Evolutionary conservation across 1,140 invertebrate genomes (phyloP).

Genomic region (Catajapyx aquilonaris): DNA sequence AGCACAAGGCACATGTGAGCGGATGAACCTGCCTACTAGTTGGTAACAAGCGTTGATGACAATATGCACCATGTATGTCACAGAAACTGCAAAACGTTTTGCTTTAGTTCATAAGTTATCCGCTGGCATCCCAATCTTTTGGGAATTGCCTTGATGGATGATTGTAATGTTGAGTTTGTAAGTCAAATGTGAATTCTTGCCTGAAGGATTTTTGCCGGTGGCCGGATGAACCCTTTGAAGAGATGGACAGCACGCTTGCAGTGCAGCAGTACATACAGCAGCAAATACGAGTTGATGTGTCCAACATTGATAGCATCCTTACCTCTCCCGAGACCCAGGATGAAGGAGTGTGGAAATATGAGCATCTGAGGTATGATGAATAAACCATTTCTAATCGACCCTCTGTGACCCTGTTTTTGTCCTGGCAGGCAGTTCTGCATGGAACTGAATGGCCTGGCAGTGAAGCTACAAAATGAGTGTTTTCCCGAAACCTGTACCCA

Average conservation of each 20-base stretch:
- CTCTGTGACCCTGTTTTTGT: constrained; percentile 3
- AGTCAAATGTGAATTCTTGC: too few relatives aligned
- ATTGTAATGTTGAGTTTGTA: too few relatives aligned
- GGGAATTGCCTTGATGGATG: too few relatives aligned
- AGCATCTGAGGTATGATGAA: constrained; percentile 59
- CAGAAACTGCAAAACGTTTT: too few relatives aligned
- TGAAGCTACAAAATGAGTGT: constrained; percentile 81
- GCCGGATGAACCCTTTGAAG: constrained; percentile 95
- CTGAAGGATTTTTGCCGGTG: constrained; percentile 91
- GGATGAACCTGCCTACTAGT: too few relatives aligned
- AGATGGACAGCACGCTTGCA: constrained; percentile 97
- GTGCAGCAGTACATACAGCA: constrained; percentile 99
- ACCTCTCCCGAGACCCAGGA: constrained; percentile 93
- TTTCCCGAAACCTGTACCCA: constrained; percentile 91
- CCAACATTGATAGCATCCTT: constrained; percentile 84
- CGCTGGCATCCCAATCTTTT: too few relatives aligned
- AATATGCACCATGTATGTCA: too few relatives aligned
- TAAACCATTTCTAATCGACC: constrained; percentile 6
- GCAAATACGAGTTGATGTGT: constrained; percentile 76
- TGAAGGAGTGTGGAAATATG: constrained; percentile 99
- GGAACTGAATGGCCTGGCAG: constrained; percentile 94
- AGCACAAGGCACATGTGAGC: too few relatives aligned
- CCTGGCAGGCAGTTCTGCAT: constrained; percentile 84
- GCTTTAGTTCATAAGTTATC: too few relatives aligned
- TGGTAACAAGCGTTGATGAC: too few relatives aligned